Conservation (phyloP, 2,797 vertebrate species). For the Coluber constrictor region DNA sequence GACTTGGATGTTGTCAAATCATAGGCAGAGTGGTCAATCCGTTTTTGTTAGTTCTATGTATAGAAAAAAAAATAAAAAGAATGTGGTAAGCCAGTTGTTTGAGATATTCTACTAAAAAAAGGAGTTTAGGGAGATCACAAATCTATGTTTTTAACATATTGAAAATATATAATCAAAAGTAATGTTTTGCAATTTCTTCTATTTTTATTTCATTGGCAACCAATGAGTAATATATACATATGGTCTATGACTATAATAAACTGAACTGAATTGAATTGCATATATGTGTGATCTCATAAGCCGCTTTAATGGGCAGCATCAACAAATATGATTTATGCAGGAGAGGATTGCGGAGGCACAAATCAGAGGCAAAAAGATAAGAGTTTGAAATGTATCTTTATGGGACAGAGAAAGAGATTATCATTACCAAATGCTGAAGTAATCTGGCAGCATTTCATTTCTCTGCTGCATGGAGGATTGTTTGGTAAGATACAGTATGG, state of each 20-base stretch:
- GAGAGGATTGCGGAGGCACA: neutral
- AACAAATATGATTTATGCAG: neutral
- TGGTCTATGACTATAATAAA: too few species aligned
- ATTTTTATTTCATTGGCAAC: conserved; percentile 57
- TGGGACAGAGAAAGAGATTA: neutral
- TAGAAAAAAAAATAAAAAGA: neutral
- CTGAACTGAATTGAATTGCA: neutral
- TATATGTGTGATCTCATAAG: neutral
- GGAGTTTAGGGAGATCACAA: conserved; percentile 26
- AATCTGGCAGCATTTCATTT: neutral
- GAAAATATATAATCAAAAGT: conserved; percentile 32
- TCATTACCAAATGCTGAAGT: neutral
- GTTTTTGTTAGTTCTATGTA: neutral
- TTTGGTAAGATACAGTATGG: neutral
- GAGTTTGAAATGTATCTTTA: neutral
- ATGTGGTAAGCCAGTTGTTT: neutral
- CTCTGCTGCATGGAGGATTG: neutral
- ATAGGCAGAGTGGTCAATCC: neutral
- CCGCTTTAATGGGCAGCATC: neutral
- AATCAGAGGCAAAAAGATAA: neutral
- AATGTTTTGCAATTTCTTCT: conserved; percentile 56
- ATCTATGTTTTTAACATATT: neutral
- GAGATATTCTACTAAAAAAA: neutral
- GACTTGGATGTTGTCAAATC: neutral
- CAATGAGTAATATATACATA: neutral